phyloP scores from a whole-genome alignment of 2,797 vertebrate species.

The Eidolon dupreanum region DNA sequence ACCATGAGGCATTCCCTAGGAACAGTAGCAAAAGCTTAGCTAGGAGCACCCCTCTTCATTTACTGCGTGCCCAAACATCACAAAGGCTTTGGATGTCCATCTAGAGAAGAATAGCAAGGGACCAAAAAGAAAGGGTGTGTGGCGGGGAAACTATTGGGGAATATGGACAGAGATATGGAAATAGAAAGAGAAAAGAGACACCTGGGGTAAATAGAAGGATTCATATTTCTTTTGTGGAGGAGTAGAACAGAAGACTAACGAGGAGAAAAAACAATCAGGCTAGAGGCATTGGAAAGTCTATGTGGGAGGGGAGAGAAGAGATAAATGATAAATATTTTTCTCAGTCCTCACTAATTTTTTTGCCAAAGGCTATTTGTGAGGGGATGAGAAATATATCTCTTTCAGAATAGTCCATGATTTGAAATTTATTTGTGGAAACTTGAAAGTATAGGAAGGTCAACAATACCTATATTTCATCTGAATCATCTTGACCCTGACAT shows the following conservation, averaged over 20 bases:
- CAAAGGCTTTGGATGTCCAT: background rate
- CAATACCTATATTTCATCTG: background rate
- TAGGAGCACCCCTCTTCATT: background rate
- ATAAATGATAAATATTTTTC: background rate
- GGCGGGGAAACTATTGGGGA: background rate
- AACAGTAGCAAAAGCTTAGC: background rate
- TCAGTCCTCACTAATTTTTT: background rate
- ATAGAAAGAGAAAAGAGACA: background rate
- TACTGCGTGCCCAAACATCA: background rate
- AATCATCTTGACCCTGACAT: background rate
- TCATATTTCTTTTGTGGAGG: background rate
- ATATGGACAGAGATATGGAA: background rate
- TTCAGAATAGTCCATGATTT: background rate
- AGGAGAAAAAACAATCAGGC: background rate
- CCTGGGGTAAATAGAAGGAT: background rate
- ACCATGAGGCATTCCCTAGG: background rate
- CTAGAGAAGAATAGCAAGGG: background rate
- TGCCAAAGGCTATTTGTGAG: background rate
- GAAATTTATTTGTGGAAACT: background rate
- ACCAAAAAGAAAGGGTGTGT: background rate
- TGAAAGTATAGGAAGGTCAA: background rate
- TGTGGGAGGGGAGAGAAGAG: background rate
- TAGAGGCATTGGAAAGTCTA: background rate
- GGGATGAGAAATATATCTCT: rapidly evolving
- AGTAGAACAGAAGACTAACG: background rate